Evolutionary conservation across 1,140 invertebrate genomes (phyloP).

Genomic region (Phenacoccus solenopsis): DNA sequence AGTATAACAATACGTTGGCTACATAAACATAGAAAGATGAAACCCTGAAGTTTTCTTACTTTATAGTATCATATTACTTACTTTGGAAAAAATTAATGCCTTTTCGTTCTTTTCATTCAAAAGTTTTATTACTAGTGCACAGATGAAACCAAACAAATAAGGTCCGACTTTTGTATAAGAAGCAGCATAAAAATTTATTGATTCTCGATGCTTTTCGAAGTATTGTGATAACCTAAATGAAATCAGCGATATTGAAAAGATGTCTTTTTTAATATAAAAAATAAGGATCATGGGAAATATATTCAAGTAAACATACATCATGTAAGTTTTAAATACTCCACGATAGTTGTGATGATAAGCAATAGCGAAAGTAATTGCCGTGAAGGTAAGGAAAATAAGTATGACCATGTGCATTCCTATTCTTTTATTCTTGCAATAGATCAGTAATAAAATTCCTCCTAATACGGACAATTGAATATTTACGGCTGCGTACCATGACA

Average conservation of each 20-base stretch:
- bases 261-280: too few relatives aligned
- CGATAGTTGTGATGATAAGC: not conserved
- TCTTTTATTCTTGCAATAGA: conserved; percentile 31
- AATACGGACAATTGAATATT: conserved; percentile 75
- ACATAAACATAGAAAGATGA: too few relatives aligned
- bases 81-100: too few relatives aligned
- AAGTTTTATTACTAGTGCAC: conserved; percentile 32
- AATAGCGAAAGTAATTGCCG: conserved; percentile 4
- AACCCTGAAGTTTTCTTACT: too few relatives aligned
- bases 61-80: too few relatives aligned
- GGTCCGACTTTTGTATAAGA: conserved; percentile 33
- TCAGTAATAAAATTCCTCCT: conserved; percentile 58
- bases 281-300: too few relatives aligned
- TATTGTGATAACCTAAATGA: conserved; percentile 21
- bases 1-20: too few relatives aligned
- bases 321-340: conserved; percentile 9
- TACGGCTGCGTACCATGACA: conserved; percentile 79
- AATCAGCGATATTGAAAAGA: too few relatives aligned
- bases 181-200: conserved; percentile 31
- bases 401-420: not conserved
- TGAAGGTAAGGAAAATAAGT: not conserved
- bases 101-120: conserved; percentile 25
- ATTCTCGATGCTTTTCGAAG: conserved; percentile 22
- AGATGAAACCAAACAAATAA: conserved; percentile 34
- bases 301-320: conserved; percentile 20